Percentiles rank a stretch among this genome's conserved stretches.
These are phyloP conservation scores for Mactromeris polynyma DNA, from an alignment of 2,888 invertebrate genomes.

Conservation along the genomic window DNA sequence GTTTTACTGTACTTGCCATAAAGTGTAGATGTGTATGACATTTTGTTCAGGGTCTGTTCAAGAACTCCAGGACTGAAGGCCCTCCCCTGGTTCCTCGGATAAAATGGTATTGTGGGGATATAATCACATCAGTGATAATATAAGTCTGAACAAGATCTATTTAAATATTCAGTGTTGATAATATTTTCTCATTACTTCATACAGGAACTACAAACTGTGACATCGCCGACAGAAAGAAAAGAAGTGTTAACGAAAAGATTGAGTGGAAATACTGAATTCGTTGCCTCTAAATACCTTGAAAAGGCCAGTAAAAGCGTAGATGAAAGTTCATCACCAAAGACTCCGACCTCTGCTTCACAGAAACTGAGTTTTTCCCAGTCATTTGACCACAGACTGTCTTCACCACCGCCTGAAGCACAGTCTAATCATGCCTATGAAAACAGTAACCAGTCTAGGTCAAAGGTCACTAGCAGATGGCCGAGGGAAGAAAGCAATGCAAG, in stretches of 20 bases:
- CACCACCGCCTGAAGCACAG: slow-evolving; percentile 55
- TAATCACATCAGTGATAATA: too few species aligned
- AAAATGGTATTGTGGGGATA: too few species aligned
- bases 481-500: slow-evolving; percentile 18
- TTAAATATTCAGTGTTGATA: too few species aligned
- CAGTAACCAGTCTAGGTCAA: slow-evolving; percentile 47
- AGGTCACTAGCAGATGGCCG: slow-evolving; percentile 65
- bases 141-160: too few species aligned
- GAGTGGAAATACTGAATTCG: slow-evolving; percentile 66
- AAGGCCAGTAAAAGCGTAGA: slow-evolving; percentile 60
- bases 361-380: slow-evolving; percentile 29
- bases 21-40: too few species aligned
- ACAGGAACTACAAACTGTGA: slow-evolving; percentile 29
- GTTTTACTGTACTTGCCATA: too few species aligned
- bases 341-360: slow-evolving; percentile 2
- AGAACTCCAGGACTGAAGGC: too few species aligned
- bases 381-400: slow-evolving; percentile 28
- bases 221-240: slow-evolving; percentile 31
- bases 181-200: neutral
- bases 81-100: too few species aligned
- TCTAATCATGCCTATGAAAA: slow-evolving; percentile 32
- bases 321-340: slow-evolving; percentile 43
- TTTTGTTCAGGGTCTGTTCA: too few species aligned
- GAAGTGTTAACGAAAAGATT: slow-evolving; percentile 47
- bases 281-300: slow-evolving; percentile 53